Base-by-base conservation (phyloP, 53 echinoderm and acorn worm genomes). In the Apostichopus leukothele region DNA sequence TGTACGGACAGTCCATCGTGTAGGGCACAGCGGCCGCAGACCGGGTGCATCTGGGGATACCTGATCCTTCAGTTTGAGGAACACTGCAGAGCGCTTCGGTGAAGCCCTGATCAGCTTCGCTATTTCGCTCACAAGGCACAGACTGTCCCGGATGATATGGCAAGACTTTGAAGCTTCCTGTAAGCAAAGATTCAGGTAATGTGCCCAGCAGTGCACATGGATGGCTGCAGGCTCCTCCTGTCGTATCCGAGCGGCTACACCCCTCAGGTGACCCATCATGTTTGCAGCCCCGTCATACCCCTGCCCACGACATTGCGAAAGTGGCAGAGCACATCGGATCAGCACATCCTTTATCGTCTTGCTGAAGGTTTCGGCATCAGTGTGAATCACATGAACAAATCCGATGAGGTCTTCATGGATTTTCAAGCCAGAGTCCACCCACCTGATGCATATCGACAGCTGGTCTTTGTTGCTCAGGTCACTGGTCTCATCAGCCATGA, bases 141-240 rank as follows among this genome's bases (percentile, higher is more conserved):
- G 77, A 77, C 51, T 53, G 59, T 88, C 77, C 77, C 88, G 19
- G 19, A 77, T 55, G 19, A 53, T n/a, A 13, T 75, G 75, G 59
- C 77, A 76, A 20, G 50, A 51, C 52, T 53, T 27, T 13, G 88
- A 54, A 8, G 71, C 77, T 54, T 88, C 88, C 53, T 88, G 88
- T 19, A 88, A 52, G 25, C 76, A 75, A 52, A 89, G 78, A 79
- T 78, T 89, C 2, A 89, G 89, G 78, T 27, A 78, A 51, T 89
- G 89, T 80, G 89, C 78, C 79, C 14, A 52, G 78, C 89, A 89
- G 61, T 89, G 89, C 16, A 89, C 89, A 89, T 78, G 78, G 18
- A 78, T 60, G 11, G 89, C 89, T 9, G 61, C 23, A 23, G 78
- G 89, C 63, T 89, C 78, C 6, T 60, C 78, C 60, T 78, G 14